Evolutionary conservation across 2,113 vertebrate species (phyloP), one percentile per base, ranked within the genome.

Genomic region (Lophochroa leadbeateri): DNA sequence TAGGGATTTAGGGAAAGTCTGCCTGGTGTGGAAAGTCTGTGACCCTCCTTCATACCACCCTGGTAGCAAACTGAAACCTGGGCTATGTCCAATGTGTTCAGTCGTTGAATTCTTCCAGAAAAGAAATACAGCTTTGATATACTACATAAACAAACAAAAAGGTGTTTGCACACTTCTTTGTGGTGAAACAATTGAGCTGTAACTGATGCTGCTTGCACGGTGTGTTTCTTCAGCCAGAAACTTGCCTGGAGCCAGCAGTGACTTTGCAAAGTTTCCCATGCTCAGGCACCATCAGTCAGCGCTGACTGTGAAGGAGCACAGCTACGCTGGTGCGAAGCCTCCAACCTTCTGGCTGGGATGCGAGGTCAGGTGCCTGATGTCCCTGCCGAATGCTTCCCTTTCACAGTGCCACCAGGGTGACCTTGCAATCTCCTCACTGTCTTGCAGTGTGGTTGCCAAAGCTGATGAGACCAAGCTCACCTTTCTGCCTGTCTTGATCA

Each of bases 131-230:
- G 65, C 77, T 94, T 92, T 95, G 88, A 84, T 24, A 14, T 87
- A 20, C 41, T 89, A 2, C 55, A 57, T 91, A 91, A 94, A 89
- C 60, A 91, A 50, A 75, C 60, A 91, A 50, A 75, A 85, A 91
- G 67, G 89, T 91, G 65, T 96, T 96, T 92, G 74, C 84, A 79
- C 31, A 41, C 84, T 79, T 75, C 87, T 93, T 86, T 92, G 81
- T 87, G 91, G 86, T 75, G 89, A 91, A 96, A 94, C 91, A 94
- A 79, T 91, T 71, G 86, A 79, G 81, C 86, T 96, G 93, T 91
- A 96, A 96, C 93, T 60, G 94, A 91, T 92, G 86, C 88, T 94
- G 88, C 89, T 77, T 57, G 69, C 65, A 31, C 10, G 0, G 27
- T 33, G 23, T 70, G 13, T 92, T 88, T 92, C 88, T 88, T 88